Evolutionary conservation across 2,888 invertebrate species (phyloP).

Genomic region (Perizoma flavofasciatum): DNA sequence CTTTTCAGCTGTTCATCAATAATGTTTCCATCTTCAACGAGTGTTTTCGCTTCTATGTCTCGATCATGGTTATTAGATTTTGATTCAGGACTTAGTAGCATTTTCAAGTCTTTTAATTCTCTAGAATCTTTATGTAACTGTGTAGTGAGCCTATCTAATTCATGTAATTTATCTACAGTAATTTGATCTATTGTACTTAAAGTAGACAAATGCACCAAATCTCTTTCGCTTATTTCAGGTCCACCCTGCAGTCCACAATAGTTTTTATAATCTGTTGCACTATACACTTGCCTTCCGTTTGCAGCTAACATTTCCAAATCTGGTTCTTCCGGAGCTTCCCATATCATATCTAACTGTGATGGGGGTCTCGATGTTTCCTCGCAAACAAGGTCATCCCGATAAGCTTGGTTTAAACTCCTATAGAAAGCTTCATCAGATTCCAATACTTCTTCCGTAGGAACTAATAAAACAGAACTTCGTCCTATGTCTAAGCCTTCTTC

Average conservation of each 20-base stretch:
- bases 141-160: constrained; percentile 89
- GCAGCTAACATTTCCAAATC: constrained; percentile 83
- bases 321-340: constrained; percentile 92
- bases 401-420: constrained; percentile 93
- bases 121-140: constrained; percentile 91
- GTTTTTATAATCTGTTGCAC: constrained; percentile 90
- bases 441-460: constrained; percentile 77
- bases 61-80: constrained; percentile 75
- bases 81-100: constrained; percentile 87
- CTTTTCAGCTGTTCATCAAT: constrained; percentile 88
- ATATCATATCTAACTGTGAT: constrained; percentile 93
- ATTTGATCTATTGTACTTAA: constrained; percentile 91
- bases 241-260: constrained; percentile 87
- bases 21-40: constrained; percentile 86
- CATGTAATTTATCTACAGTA: constrained; percentile 90
- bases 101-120: constrained; percentile 89
- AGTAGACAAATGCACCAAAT: constrained; percentile 89
- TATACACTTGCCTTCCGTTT: constrained; percentile 87
- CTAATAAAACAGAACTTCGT: constrained; percentile 66
- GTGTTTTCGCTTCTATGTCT: constrained; percentile 83
- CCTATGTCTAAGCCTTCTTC: constrained; percentile 86
- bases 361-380: constrained; percentile 86
- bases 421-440: constrained; percentile 95
- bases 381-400: constrained; percentile 90
- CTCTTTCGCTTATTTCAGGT: constrained; percentile 90